Conservation (phyloP, 2,888 invertebrate genomes). For the Pristionchus japonicus region DNA sequence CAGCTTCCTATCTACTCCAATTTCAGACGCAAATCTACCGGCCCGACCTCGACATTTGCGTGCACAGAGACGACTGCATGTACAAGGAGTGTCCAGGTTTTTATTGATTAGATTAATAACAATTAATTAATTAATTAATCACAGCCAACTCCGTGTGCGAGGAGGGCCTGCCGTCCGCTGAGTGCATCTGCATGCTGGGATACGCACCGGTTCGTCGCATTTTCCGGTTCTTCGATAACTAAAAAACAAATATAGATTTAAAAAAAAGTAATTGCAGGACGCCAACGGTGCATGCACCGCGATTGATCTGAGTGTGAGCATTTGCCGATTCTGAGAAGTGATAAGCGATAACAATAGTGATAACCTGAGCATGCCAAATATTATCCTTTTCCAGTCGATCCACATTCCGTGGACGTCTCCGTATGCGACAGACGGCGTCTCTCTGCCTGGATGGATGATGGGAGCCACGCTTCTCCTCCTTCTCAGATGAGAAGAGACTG, state of each 20-base stretch:
- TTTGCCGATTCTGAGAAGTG: no score
- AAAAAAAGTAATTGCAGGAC: background rate
- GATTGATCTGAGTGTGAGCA: background rate
- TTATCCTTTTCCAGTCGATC: background rate
- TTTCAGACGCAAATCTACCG: constrained; percentile 28
- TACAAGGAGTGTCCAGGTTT: constrained; percentile 19
- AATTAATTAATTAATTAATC: background rate
- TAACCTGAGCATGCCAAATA: no score
- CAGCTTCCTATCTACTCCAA: no score
- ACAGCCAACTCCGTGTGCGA: constrained; percentile 2
- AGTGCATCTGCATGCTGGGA: constrained; percentile 4
- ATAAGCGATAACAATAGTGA: no score
- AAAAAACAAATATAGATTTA: background rate
- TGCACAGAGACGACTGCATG: constrained; percentile 15
- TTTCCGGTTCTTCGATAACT: background rate
- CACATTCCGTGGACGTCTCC: background rate
- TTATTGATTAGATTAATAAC: no score
- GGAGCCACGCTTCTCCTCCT: background rate
- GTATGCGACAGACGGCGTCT: background rate
- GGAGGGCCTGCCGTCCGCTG: background rate
- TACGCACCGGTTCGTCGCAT: background rate
- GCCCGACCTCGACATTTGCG: constrained; percentile 18
- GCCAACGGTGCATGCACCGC: background rate
- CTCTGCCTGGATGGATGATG: background rate
- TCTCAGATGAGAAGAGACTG: background rate